phyloP scores from a whole-genome alignment of 2,888 invertebrate species.

The Steinernema carpocapsae region DNA sequence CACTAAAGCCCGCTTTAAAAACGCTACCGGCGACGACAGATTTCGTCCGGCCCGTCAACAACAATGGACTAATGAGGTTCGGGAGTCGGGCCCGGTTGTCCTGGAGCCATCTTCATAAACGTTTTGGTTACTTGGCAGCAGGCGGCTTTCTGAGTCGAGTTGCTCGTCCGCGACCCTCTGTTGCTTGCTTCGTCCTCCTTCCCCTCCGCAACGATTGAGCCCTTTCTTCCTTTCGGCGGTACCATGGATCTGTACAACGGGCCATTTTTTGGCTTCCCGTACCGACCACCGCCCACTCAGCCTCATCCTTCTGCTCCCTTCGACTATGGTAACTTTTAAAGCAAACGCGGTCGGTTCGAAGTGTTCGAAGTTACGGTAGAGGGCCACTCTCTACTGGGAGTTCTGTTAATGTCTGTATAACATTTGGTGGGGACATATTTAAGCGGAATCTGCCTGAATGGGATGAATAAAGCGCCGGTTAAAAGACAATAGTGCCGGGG shows the following conservation, averaged over 20 bases:
- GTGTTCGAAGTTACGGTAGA: neutral
- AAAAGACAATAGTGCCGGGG: conserved; percentile 16
- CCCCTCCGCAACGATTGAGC: conserved; percentile 29
- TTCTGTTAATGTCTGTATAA: neutral
- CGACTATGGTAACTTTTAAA: conserved; percentile 15
- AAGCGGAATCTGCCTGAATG: conserved; percentile 6
- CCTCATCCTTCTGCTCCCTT: neutral
- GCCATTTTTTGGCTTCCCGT: conserved; percentile 30
- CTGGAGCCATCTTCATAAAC: conserved; percentile 32
- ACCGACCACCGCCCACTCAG: conserved; percentile 24
- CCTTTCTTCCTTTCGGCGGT: conserved; percentile 21
- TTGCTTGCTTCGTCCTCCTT: conserved; percentile 9
- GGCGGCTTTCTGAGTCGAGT: conserved; percentile 24
- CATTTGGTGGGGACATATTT: conserved; percentile 3
- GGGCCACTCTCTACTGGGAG: neutral
- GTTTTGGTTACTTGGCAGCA: conserved; percentile 30
- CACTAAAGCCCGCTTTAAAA: conserved; percentile 29
- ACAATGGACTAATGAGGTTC: conserved; percentile 32
- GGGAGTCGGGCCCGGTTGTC: conserved; percentile 26
- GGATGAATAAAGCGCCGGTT: conserved; percentile 24
- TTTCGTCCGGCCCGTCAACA: conserved; percentile 29
- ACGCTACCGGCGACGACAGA: conserved; percentile 32
- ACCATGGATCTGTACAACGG: conserved; percentile 31
- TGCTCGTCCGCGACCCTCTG: conserved; percentile 14
- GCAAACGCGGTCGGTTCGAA: neutral